These are phyloP conservation scores for Prunella himalayana DNA, from an alignment of 2,113 vertebrate species.

Conservation along the genomic window DNA sequence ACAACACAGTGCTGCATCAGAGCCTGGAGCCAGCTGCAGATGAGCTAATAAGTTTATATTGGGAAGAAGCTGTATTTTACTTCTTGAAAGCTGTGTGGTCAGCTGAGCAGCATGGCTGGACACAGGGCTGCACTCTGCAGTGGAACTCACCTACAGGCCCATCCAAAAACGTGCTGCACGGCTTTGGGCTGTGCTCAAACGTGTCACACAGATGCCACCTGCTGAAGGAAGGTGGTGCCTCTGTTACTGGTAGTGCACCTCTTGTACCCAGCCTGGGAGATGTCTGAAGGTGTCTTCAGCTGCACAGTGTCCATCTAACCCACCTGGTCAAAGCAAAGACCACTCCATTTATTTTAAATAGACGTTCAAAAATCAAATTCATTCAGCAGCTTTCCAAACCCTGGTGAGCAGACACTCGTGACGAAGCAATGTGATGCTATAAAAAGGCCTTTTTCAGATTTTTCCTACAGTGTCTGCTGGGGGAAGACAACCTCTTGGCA, in stretches of 20 bases:
- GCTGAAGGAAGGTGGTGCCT: not conserved
- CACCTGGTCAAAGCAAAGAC: not conserved
- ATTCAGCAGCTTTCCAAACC: not conserved
- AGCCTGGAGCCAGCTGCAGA: not conserved
- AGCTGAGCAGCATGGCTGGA: not conserved
- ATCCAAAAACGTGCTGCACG: too few species aligned
- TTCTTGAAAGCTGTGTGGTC: not conserved
- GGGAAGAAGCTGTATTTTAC: not conserved
- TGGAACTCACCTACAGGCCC: not conserved
- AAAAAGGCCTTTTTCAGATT: not conserved
- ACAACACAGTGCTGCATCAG: not conserved
- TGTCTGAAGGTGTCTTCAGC: not conserved
- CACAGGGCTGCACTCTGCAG: not conserved
- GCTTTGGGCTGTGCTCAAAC: not conserved
- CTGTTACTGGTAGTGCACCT: accelerated
- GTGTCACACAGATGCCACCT: not conserved
- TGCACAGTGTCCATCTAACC: not conserved
- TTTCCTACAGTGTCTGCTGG: not conserved
- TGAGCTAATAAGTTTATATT: slow-evolving; percentile 7
- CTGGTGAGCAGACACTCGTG: not conserved
- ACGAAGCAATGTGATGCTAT: not conserved
- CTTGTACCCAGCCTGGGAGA: not conserved
- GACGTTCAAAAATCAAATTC: not conserved
- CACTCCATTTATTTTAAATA: not conserved
- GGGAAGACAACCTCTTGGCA: not conserved